phyloP scores from a whole-genome alignment of 2,113 vertebrate species.

The Dromas ardeola region DNA sequence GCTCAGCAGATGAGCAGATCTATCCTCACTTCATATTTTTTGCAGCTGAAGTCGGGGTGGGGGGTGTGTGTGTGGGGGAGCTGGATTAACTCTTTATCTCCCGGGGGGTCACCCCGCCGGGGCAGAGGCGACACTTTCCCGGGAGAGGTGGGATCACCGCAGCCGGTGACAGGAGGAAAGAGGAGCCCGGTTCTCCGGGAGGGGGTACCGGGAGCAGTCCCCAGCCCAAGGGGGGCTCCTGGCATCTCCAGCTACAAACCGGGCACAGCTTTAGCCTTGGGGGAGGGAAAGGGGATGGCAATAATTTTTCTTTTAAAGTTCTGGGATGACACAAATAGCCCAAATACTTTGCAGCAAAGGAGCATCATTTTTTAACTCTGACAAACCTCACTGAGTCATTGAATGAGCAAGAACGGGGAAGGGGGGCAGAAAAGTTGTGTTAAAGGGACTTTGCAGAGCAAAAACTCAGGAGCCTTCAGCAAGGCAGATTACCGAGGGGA shows the following conservation, averaged over 20 bases:
- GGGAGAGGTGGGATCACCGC: not conserved
- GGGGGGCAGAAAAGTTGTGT: not conserved
- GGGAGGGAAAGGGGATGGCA: not conserved
- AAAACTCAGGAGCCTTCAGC: not conserved
- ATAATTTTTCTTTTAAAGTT: not conserved
- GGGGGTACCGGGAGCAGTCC: not conserved
- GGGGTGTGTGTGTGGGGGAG: not conserved
- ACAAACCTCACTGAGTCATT: not conserved
- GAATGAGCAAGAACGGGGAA: not conserved
- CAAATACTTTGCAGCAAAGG: not conserved
- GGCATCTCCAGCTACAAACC: not conserved
- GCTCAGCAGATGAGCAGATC: constrained; percentile 76
- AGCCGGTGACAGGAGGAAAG: not conserved
- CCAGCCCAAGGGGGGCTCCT: not conserved
- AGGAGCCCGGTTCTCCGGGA: not conserved
- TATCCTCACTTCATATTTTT: constrained; percentile 74
- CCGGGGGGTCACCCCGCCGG: not conserved
- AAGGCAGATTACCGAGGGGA: not conserved
- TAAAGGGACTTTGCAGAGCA: not conserved
- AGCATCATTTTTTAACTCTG: not conserved
- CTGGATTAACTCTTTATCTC: not conserved
- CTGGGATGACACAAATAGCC: constrained; percentile 11
- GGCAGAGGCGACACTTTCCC: not conserved
- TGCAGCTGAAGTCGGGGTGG: constrained; percentile 68
- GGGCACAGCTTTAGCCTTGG: not conserved